Percentiles rank a stretch among this genome's conserved stretches.
These are phyloP conservation scores for Linepithema humile DNA, from an alignment of 1,140 invertebrate genomes.

Conservation along the genomic window DNA sequence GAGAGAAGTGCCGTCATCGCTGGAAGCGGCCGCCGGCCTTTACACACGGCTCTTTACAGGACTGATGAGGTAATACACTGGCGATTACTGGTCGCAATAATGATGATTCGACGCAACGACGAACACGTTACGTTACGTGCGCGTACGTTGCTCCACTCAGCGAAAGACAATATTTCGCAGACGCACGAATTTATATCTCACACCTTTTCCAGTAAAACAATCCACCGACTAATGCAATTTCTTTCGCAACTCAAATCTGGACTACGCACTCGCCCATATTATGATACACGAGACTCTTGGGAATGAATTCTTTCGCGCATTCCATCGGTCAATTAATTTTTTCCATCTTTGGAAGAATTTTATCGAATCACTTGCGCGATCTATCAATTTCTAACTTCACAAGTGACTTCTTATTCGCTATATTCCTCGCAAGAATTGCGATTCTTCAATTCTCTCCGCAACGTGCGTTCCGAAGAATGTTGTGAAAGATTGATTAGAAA, in stretches of 20 bases:
- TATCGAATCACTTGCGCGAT: too few relatives aligned
- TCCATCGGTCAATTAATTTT: too few relatives aligned
- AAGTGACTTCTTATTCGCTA: too few relatives aligned
- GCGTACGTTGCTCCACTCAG: not conserved
- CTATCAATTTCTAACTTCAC: too few relatives aligned
- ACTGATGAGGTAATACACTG: constrained; percentile 77
- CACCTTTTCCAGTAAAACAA: not conserved
- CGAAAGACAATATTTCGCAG: not conserved
- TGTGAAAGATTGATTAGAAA: too few relatives aligned
- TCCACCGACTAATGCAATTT: not conserved
- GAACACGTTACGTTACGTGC: constrained; percentile 11
- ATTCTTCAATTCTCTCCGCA: not conserved
- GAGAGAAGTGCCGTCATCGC: constrained; percentile 75
- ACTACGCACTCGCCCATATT: not conserved
- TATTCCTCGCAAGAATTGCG: not conserved
- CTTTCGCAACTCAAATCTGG: not conserved
- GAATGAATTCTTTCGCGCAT: not conserved
- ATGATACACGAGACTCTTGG: not conserved
- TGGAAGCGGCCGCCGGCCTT: constrained; percentile 71
- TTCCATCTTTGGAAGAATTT: too few relatives aligned
- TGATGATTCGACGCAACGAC: constrained; percentile 21
- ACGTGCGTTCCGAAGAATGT: not conserved
- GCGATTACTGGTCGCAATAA: constrained; percentile 63
- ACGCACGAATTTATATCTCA: not conserved
- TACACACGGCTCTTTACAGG: constrained; percentile 63